Base-by-base conservation (phyloP, 2,113 vertebrate species). In the Burhinus oedicnemus region DNA sequence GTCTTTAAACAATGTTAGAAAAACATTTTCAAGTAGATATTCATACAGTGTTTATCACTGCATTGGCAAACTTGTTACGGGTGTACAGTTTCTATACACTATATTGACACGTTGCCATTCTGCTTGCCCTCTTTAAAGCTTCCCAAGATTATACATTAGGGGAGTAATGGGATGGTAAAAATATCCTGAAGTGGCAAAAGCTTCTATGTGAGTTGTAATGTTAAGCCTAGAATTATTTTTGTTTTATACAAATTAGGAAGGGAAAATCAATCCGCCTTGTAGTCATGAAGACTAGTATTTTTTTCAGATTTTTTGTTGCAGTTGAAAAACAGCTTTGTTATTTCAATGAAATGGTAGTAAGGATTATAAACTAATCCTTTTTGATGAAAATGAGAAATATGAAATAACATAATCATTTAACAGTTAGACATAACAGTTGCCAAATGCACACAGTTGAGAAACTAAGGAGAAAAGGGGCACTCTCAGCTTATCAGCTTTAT, bases 351-450 rank as follows among this genome's bases (percentile, higher is more conserved):
- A 90, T 57, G 18, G 38, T 25, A 77, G 58, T 19, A 61, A 58
- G 83, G 84, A 96, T 95, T 95, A 90, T 47, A 47, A 93, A 86
- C 62, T 86, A 94, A 95, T 95, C 84, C 62, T 69, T 93, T 89
- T 85, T 83, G 32, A 91, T 94, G 66, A 93, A 96, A 91, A 95
- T 62, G 51, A 94, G 66, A 83, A 91, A 77, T 74, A 74, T 8
- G 34, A 83, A 94, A 61, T 20, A 87, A n/a, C 15, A 34, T 44
- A 87, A 85, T 70, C 5, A 57, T 70, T 90, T 68, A 83, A 27
- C n/a, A 47, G 36, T 70, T 60, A 80, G 44, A 23, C 51, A 34
- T 49, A 87, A 47, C 26, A 62, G 38, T 70, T 80, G 66, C 58
- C 66, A 91, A 85, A 69, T 61, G 34, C 38, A 51, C 11, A 27